Evolutionary conservation across 2,113 vertebrate species (phyloP).

Genomic region (Sardina pilchardus): DNA sequence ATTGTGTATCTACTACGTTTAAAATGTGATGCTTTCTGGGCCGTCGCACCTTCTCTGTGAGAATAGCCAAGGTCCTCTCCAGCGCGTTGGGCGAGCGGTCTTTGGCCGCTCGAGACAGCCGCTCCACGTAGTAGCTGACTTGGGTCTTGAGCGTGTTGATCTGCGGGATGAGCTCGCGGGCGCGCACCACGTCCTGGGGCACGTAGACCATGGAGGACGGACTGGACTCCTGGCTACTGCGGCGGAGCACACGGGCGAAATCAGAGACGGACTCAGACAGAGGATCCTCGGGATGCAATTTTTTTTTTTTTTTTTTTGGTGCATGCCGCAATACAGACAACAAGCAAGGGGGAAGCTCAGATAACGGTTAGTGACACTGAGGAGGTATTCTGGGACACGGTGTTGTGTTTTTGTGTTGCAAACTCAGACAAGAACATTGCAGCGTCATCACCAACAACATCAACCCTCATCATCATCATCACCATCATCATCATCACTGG

Average conservation of each 20-base stretch:
- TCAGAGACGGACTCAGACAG: not conserved
- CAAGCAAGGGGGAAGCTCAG: not conserved
- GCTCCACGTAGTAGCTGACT: constrained; percentile 96
- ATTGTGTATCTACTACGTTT: not conserved
- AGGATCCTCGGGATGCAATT: not conserved
- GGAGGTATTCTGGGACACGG: not conserved
- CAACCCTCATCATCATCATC: not conserved
- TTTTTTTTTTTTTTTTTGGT: not conserved
- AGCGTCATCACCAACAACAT: not conserved
- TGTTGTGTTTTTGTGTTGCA: not conserved
- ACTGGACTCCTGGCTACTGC: constrained; percentile 74
- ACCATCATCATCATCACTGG: not conserved
- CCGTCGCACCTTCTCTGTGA: constrained; percentile 88
- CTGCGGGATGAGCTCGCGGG: constrained; percentile 95
- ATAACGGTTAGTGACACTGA: not conserved
- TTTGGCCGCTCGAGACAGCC: constrained; percentile 92
- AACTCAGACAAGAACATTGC: not conserved
- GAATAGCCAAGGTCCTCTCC: constrained; percentile 92
- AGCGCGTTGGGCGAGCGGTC: constrained; percentile 91
- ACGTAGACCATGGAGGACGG: constrained; percentile 86
- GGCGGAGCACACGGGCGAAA: not conserved
- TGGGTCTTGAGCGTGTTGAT: constrained; percentile 98
- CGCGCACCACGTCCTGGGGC: constrained; percentile 89
- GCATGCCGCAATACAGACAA: not conserved
- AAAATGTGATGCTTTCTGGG: not conserved